phyloP scores from a whole-genome alignment of 1,140 invertebrate species.

The Scaptomyza hsui region DNA sequence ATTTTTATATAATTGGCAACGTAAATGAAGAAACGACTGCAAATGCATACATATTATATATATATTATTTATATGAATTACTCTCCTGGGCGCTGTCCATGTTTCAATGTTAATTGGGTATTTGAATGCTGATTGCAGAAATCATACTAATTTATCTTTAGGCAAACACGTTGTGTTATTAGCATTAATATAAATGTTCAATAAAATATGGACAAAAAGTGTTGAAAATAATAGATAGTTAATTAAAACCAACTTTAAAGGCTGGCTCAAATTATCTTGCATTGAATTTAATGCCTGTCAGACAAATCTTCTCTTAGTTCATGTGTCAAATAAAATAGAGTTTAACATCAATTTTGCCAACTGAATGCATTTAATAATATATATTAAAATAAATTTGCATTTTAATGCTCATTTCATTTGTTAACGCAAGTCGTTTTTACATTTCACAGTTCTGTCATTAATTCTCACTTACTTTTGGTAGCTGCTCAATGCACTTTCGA shows the following conservation, averaged over 20 bases:
- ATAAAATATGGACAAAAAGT: neutral
- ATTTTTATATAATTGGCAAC: constrained; percentile 16
- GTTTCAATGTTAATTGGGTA: constrained; percentile 9
- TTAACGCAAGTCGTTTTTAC: neutral
- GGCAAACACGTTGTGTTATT: neutral
- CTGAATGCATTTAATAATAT: neutral
- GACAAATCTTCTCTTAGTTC: neutral
- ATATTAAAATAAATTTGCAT: constrained; percentile 10
- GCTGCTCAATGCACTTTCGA: neutral
- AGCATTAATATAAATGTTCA: neutral
- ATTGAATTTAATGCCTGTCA: neutral
- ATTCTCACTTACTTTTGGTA: neutral
- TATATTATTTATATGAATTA: neutral
- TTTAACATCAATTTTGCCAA: neutral
- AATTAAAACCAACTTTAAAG: neutral
- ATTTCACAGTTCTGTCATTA: constrained; percentile 7
- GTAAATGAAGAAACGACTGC: neutral
- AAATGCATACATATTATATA: neutral
- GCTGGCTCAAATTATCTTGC: neutral
- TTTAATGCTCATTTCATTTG: constrained; percentile 12
- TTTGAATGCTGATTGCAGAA: constrained; percentile 9
- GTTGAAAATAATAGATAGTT: neutral
- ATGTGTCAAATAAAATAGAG: neutral
- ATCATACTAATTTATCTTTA: neutral
- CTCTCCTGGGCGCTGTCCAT: neutral